These are phyloP conservation scores for Oreonectes daqikongensis DNA, from an alignment of 2,797 vertebrate species.

Conservation along the genomic window DNA sequence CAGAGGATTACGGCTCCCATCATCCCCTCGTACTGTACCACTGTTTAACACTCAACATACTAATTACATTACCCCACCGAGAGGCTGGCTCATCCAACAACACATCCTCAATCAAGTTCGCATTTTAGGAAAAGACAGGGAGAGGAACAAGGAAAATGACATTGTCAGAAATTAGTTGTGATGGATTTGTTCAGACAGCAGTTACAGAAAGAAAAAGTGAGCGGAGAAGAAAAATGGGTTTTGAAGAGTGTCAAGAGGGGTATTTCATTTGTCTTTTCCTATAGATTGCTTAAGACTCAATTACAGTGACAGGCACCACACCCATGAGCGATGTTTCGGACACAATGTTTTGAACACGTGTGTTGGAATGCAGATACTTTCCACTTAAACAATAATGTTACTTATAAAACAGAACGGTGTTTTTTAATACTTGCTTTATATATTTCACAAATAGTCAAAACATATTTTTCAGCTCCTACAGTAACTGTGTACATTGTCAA, in stretches of 20 bases:
- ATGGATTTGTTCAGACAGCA: conserved; percentile 45
- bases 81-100: neutral
- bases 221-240: conserved; percentile 39
- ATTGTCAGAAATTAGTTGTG: conserved; percentile 50
- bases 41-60: conserved; percentile 51
- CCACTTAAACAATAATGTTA: neutral
- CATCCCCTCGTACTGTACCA: conserved; percentile 33
- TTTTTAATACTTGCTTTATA: neutral
- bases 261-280: conserved; percentile 8
- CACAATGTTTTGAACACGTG: conserved; percentile 2
- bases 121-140: conserved; percentile 30
- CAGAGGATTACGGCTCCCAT: conserved; percentile 53
- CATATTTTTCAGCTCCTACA: neutral
- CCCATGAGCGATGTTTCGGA: conserved; percentile 8
- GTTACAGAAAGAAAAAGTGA: conserved; percentile 28
- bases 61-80: conserved; percentile 54
- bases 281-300: conserved; percentile 50
- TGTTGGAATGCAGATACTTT: conserved; percentile 1
- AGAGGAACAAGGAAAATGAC: conserved; percentile 44
- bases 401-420: neutral
- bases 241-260: conserved; percentile 20
- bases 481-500: neutral
- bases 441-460: neutral
- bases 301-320: conserved; percentile 36
- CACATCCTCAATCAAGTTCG: conserved; percentile 34